A percentile compares a stretch with the other conserved stretches of the same genome.
Conservation (phyloP, 2,113 vertebrate genomes). For the Silurus glanis region DNA sequence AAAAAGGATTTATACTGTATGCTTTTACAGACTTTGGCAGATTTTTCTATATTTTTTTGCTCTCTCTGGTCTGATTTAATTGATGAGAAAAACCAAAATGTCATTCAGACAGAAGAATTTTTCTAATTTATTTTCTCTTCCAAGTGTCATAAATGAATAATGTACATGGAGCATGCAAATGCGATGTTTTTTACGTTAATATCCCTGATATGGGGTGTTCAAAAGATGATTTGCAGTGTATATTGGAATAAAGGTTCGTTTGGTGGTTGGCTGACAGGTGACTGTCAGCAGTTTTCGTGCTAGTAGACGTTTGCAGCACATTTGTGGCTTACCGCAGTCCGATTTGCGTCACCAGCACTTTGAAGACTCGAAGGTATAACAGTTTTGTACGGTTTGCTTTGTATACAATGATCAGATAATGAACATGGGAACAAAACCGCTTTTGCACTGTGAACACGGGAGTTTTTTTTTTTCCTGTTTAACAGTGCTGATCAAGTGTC, state of each 20-base stretch:
- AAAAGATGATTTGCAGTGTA: background rate
- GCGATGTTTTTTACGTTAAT: background rate
- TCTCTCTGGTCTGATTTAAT: background rate
- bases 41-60: no score
- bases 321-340: slow-evolving; percentile 3
- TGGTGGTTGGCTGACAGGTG: background rate
- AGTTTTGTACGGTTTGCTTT: background rate
- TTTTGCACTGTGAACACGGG: background rate
- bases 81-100: background rate
- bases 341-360: slow-evolving; percentile 19
- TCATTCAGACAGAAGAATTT: background rate
- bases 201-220: background rate
- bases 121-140: background rate
- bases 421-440: background rate
- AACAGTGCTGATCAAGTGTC: background rate
- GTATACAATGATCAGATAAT: background rate
- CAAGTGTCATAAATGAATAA: background rate
- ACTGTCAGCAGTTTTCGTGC: background rate
- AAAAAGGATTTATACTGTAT: no score
- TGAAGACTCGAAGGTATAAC: slow-evolving; percentile 1
- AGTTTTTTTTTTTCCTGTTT: background rate
- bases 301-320: background rate
- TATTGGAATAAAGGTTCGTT: background rate
- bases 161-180: background rate
- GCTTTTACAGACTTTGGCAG: background rate